phyloP scores from a whole-genome alignment of 2,888 invertebrate genomes.

The Periphyllus acericola region DNA sequence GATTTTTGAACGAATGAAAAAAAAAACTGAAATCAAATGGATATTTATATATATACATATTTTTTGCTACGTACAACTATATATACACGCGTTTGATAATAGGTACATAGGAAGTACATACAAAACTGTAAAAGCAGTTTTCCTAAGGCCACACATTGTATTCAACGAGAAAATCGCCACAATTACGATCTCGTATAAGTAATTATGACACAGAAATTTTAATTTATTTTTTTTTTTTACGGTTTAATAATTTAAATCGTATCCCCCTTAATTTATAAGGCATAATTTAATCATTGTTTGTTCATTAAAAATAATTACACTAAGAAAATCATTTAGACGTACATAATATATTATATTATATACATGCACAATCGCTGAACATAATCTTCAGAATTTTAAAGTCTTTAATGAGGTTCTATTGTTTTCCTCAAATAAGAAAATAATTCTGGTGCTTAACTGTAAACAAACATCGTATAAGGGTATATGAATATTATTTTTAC shows the following conservation, averaged over 20 bases:
- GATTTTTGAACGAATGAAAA: neutral
- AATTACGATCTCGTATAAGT: slow-evolving; percentile 4
- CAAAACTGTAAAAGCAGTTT: neutral
- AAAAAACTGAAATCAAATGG: neutral
- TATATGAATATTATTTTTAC: neutral
- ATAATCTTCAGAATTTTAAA: neutral
- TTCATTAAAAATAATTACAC: neutral
- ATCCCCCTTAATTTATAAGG: neutral
- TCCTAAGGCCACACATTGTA: neutral
- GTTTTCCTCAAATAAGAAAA: neutral
- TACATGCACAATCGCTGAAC: neutral
- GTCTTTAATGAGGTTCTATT: slow-evolving; percentile 11
- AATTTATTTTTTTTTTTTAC: neutral
- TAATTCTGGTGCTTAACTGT: neutral
- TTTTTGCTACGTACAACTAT: neutral
- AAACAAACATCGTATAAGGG: neutral
- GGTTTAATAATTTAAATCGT: neutral
- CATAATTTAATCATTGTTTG: neutral
- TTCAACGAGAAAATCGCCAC: slow-evolving; percentile 4
- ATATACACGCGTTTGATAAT: neutral
- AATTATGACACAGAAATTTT: neutral
- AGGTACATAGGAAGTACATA: neutral
- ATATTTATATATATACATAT: no score
- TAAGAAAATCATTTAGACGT: neutral
- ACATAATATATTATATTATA: neutral